Conservation (phyloP, 2,888 invertebrate genomes). For the Timema podura region DNA sequence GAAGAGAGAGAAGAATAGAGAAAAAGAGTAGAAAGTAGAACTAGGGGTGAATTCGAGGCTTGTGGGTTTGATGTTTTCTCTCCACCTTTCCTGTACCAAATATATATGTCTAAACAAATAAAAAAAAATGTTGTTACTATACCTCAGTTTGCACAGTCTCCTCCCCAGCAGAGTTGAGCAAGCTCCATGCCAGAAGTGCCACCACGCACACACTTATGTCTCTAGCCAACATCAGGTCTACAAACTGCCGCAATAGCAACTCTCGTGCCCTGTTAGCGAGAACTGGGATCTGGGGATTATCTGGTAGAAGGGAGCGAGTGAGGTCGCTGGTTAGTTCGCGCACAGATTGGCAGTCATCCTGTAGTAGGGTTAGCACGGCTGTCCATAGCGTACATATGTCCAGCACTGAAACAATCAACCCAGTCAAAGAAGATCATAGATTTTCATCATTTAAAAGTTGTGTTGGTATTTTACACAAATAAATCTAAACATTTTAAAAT, state of each 20-base stretch:
- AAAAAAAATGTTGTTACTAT: too few relatives aligned
- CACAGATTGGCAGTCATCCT: slow-evolving; percentile 50
- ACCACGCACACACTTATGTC: slow-evolving; percentile 16
- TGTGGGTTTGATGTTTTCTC: too few relatives aligned
- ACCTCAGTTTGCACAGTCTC: slow-evolving; percentile 14
- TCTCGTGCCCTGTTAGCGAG: slow-evolving; percentile 20
- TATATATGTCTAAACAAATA: too few relatives aligned
- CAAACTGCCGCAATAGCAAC: slow-evolving; percentile 19
- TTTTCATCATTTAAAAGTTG: too few relatives aligned
- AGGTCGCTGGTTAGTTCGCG: slow-evolving; percentile 13
- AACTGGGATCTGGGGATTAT: slow-evolving; percentile 8
- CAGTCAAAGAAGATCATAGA: too few relatives aligned
- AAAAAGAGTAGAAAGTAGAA: background rate
- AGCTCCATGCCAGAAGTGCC: slow-evolving; percentile 21
- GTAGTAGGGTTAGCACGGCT: slow-evolving; percentile 48
- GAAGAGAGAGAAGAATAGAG: background rate
- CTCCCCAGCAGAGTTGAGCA: background rate
- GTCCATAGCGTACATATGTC: slow-evolving; percentile 43
- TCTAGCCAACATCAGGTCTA: background rate
- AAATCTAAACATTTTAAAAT: too few relatives aligned
- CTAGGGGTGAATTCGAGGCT: background rate
- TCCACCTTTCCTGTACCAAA: too few relatives aligned
- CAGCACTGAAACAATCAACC: slow-evolving; percentile 40
- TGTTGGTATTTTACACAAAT: too few relatives aligned
- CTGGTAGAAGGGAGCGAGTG: background rate